Evolutionary conservation across 2,113 vertebrate species (phyloP), one percentile per base, ranked within the genome.

Genomic region (Pachyramphus minor): DNA sequence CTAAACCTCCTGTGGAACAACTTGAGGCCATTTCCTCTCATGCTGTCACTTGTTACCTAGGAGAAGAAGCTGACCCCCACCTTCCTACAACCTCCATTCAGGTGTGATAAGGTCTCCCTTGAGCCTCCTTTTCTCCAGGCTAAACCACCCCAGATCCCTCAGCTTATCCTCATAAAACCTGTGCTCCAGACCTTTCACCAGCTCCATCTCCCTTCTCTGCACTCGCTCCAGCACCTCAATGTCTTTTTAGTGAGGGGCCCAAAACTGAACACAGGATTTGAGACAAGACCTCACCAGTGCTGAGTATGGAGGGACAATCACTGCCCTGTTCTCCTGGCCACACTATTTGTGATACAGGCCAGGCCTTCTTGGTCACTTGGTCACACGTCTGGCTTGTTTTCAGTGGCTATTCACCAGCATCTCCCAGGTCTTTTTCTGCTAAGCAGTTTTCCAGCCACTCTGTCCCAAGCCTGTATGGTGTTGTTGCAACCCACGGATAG

Each of bases 241-340:
- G 35, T 53, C 23, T 24, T 44, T 33, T 33, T 8, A 25, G 49
- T 3, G 28, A 41, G 15, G 8, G 16, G 5, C 10, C 16, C 56
- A 21, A 25, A 72, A 25, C 5, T 18, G 56, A 14, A 9, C 10
- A 1, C 41, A 47, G 66, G 5, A 21, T 21, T 79, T 11, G 12
- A 47, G 49, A 17, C 18, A 16, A 2, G 2, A 16, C 47, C 15
- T 79, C n/a, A 25, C 4, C n/a, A 30, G 9, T 11, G 23, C 16
- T 0, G 0, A 30, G 4, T 21, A 13, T 19, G 30, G 16, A 8
- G 10, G 2, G 5, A 25, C 4, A 9, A 12, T 55, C n/a, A 0
- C 7, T 72, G 20, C 14, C 41, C 20, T 17, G 3, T 0, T 21
- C 9, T 3, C 27, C 13, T 63, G 41, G 16, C 58, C n/a, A 25